These are phyloP conservation scores for Chloropsis hardwickii DNA, from an alignment of 2,113 vertebrate genomes.

Conservation along the genomic window DNA sequence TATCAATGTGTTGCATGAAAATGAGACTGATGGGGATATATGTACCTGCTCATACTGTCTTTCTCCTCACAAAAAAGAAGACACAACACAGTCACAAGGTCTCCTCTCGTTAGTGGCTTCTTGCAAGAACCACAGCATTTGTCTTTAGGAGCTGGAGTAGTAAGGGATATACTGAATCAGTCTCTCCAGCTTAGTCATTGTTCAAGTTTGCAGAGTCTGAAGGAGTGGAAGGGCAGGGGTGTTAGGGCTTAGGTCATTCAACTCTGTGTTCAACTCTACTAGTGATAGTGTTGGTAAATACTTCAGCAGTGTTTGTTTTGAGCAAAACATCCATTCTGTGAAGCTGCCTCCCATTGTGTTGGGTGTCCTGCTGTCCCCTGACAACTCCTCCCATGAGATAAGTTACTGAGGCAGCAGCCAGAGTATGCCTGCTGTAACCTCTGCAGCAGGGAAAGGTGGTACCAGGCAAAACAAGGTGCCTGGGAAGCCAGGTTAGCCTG, in stretches of 20 bases:
- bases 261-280: background rate
- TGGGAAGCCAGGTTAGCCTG: background rate
- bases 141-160: background rate
- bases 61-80: background rate
- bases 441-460: background rate
- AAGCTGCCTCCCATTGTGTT: background rate
- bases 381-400: background rate
- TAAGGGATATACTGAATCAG: no score
- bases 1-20: background rate
- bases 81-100: background rate
- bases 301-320: background rate
- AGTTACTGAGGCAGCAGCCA: background rate
- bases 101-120: background rate
- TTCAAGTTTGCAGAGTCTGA: background rate
- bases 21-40: background rate
- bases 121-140: background rate
- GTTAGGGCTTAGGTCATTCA: background rate
- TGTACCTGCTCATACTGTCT: background rate
- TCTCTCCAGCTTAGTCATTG: background rate
- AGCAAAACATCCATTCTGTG: background rate
- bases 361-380: background rate
- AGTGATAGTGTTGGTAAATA: background rate
- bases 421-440: background rate
- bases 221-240: background rate
- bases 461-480: background rate